Conservation (phyloP, 2,888 invertebrate species). For the Pristionchus japonicus region DNA sequence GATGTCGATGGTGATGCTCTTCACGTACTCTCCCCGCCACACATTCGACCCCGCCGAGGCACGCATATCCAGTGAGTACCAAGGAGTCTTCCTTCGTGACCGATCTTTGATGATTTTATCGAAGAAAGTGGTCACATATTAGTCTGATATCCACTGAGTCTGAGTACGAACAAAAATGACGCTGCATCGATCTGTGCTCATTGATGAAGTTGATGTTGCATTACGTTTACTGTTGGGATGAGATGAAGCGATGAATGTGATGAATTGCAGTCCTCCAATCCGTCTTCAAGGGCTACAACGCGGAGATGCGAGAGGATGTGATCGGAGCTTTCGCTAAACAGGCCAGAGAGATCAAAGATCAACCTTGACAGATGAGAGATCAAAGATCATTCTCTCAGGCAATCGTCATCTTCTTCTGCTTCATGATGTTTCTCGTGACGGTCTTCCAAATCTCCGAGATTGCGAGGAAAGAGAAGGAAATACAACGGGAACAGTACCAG, state of each 20-base stretch:
- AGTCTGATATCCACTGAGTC: too few relatives aligned
- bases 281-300: not conserved
- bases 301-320: not conserved
- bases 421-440: not conserved
- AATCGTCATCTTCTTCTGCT: not conserved
- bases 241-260: not conserved
- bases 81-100: too few relatives aligned
- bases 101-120: too few relatives aligned
- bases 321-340: not conserved
- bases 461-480: not conserved
- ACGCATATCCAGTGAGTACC: not conserved
- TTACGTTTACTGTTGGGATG: not conserved
- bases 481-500: not conserved
- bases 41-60: not conserved
- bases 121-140: too few relatives aligned
- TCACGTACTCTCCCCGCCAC: not conserved
- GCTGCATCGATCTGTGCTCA: not conserved
- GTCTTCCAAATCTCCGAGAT: constrained; percentile 18
- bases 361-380: constrained; percentile 4
- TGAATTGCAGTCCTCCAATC: constrained; percentile 15
- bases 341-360: not conserved
- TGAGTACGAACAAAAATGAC: too few relatives aligned
- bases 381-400: constrained; percentile 8
- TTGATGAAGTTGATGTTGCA: not conserved
- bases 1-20: constrained; percentile 14